Conservation (phyloP, 1,140 invertebrate genomes). For the Panagrolaimus sp. region DNA sequence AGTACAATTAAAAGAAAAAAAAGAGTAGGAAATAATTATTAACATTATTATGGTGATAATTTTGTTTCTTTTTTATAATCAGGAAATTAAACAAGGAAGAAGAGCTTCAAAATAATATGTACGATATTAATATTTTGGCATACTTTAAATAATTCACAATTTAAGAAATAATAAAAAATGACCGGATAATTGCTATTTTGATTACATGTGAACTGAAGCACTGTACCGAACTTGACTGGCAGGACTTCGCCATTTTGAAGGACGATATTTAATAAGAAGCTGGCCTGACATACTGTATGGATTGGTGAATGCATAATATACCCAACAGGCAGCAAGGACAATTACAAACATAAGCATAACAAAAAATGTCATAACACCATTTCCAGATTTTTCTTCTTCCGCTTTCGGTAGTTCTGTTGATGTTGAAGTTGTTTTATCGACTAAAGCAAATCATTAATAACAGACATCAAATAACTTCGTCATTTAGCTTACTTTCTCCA, state of each 20-base stretch:
- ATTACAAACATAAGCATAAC: constrained; percentile 69
- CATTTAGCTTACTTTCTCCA: not conserved
- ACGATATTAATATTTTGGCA: too few relatives aligned
- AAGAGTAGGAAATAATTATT: too few relatives aligned
- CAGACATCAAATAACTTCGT: constrained; percentile 17
- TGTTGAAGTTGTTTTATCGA: constrained; percentile 23
- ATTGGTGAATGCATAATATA: constrained; percentile 86
- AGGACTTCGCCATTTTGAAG: constrained; percentile 80
- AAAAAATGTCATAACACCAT: constrained; percentile 66
- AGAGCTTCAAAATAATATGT: too few relatives aligned
- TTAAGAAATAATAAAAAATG: not conserved
- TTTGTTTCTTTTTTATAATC: too few relatives aligned
- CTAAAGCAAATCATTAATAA: constrained; percentile 16
- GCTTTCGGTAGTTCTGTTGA: constrained; percentile 13
- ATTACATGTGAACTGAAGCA: constrained; percentile 57
- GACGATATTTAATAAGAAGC: constrained; percentile 91
- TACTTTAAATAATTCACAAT: too few relatives aligned
- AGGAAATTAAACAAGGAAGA: too few relatives aligned
- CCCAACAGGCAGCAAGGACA: constrained; percentile 69
- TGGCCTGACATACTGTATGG: constrained; percentile 90
- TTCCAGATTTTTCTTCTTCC: constrained; percentile 17
- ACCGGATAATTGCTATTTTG: constrained; percentile 23
- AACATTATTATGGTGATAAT: too few relatives aligned
- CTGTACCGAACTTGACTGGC: constrained; percentile 53
- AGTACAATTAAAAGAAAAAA: too few relatives aligned